Base-by-base conservation (phyloP, 2,113 vertebrate genomes). In the Istiophorus platypterus region DNA sequence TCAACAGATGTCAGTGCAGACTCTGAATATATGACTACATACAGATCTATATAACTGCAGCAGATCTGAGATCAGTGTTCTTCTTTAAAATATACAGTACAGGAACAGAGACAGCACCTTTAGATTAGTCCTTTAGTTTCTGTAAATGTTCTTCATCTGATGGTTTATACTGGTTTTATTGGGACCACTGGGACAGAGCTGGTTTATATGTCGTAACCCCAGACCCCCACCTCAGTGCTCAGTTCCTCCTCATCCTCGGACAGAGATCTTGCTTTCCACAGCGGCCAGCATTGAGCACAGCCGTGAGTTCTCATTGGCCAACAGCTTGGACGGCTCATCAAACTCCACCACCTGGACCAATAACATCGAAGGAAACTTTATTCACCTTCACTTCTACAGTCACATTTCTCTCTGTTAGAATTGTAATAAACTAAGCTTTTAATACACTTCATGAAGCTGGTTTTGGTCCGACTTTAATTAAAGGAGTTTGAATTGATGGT, bases 261-360 rank as follows among this genome's bases (percentile, higher is more conserved):
- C 97, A 14, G 97, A 96, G 54, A 97, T 89, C 95, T 99, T 98
- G 95, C 97, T 98, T 83, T 98, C 97, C 0, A 95, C 94, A 78
- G 97, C 97, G 29, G 96, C 97, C 91, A 98, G 95, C 97, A 99
- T 98, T 85, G 97, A 96, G 26, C 95, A 95, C 92, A 98, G 97
- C 66, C 97, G 95, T 0, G 97, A 98, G 92, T 97, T 97, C 91
- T 98, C 97, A 0, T 98, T 99, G 92, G 97, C 96, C 91, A 99
- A 94, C 67, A 99, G 97, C 87, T 91, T 95, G 54, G 97, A 95
- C 0, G 97, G 97, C 14, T 96, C 96, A 76, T 98, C 97, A 0
- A 97, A 99, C 91, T 99, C 97, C 93, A 96, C 95, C 86, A 98
- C 97, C 97, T 99, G 76, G 85, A 80, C 92, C 65, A 75, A 84